Base-by-base conservation (phyloP, 2,888 invertebrate genomes). In the Byasa hedistus region DNA sequence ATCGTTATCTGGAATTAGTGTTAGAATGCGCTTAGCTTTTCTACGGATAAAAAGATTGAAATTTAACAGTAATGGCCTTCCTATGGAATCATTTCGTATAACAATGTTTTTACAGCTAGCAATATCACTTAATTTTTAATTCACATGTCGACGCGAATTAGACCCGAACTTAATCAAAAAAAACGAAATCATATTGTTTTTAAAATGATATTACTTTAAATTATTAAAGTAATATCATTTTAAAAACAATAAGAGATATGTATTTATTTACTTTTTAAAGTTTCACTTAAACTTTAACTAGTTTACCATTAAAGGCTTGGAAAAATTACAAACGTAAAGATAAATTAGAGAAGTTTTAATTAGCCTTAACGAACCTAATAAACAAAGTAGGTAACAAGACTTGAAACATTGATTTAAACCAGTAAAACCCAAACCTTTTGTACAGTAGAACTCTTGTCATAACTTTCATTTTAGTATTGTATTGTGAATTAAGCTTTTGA, bases 301-400 rank as follows among this genome's bases (percentile, higher is more conserved):
- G n/a, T n/a, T n/a, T n/a, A n/a, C n/a, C n/a, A n/a, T n/a, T n/a
- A n/a, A n/a, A n/a, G n/a, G n/a, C 17, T 36, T 36, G 24, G 56
- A n/a, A 48, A 56, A 44, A 15, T 44, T 44, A 39, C 22, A 27
- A 2, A 24, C 15, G 44, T 56, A 27, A 52, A 17, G 61, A 32
- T 23, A 32, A 23, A 22, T 61, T 62, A 27, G 55, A n/a, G 2
- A 23, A 22, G 24, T 62, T 62, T 62, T 62, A 62, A 62, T 62
- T 56, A 62, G 56, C 44, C 24, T n/a, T 27, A 62, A 39, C 3
- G 48, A 48, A 54, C 52, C 12, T 54, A 23, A 22, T 56, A 44
- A 44, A 44, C 39, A 62, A 56, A 56, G 23, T 39, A 39, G 21
- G 7, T 19, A 12, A n/a, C 3, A n/a, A 3, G n/a, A 48, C 48